Percentiles rank a stretch among this genome's conserved stretches.
These are phyloP conservation scores for Telenomus remus DNA, from an alignment of 1,140 invertebrate species.

Conservation along the genomic window DNA sequence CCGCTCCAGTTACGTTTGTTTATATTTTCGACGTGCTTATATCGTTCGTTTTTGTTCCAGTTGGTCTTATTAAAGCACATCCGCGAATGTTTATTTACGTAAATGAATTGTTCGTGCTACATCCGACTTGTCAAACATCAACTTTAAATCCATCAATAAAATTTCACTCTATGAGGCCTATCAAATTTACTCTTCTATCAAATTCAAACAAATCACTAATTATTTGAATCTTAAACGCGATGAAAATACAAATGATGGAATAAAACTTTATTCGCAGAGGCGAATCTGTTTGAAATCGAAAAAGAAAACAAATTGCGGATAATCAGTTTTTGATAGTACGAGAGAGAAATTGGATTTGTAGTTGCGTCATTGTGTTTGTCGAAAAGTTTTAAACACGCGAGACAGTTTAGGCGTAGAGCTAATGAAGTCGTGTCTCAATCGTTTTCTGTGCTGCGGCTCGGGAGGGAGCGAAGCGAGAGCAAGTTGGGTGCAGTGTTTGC, in stretches of 20 bases:
- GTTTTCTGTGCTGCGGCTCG: slow-evolving; percentile 35
- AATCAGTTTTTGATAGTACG: slow-evolving; percentile 20
- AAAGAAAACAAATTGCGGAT: too few species aligned
- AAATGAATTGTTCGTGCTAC: slow-evolving; percentile 35
- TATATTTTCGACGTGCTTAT: slow-evolving; percentile 20
- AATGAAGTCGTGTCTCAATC: slow-evolving; percentile 50
- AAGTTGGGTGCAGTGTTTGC: slow-evolving; percentile 41
- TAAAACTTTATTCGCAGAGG: too few species aligned
- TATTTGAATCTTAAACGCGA: slow-evolving; percentile 4
- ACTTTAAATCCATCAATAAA: slow-evolving; percentile 10
- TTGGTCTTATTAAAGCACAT: slow-evolving; percentile 26
- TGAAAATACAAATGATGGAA: slow-evolving; percentile 3
- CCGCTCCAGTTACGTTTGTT: not conserved
- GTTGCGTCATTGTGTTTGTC: slow-evolving; percentile 38
- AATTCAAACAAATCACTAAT: not conserved
- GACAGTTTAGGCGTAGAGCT: slow-evolving; percentile 39
- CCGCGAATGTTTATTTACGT: slow-evolving; percentile 26
- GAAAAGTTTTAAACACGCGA: slow-evolving; percentile 45
- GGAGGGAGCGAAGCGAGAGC: not conserved
- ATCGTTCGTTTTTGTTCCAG: slow-evolving; percentile 7
- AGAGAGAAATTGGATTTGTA: slow-evolving; percentile 36
- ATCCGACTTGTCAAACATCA: slow-evolving; percentile 31
- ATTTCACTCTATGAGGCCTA: slow-evolving; percentile 15
- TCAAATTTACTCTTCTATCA: not conserved
- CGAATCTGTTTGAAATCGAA: too few species aligned